Conservation (phyloP, 92 coral and sea anemone genomes). For the Umimayanthus chanpuru region DNA sequence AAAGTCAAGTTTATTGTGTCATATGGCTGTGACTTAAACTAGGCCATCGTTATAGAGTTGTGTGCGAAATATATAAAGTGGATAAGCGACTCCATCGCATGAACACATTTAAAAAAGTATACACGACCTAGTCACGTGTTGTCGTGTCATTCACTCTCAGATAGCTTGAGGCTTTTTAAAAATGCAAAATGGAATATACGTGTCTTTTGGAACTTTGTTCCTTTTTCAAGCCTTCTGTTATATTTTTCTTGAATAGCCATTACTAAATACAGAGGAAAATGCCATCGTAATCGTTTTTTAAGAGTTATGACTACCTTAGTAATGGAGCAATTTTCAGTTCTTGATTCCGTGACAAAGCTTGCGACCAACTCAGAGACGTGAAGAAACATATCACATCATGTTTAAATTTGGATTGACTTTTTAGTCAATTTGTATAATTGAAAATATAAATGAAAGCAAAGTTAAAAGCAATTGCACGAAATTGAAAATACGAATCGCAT, state of each 20-base stretch:
- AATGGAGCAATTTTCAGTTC: not conserved
- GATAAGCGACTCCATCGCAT: not conserved
- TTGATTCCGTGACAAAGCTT: slow-evolving; percentile 19
- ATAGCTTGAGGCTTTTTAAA: not conserved
- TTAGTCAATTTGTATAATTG: not conserved
- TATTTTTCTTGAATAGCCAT: too few species aligned
- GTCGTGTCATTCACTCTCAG: not conserved
- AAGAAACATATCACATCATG: slow-evolving; percentile 18
- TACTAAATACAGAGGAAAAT: not conserved
- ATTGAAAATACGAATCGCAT: not conserved
- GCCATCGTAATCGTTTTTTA: too few species aligned
- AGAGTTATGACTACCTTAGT: too few species aligned
- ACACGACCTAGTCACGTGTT: not conserved
- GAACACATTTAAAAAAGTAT: too few species aligned
- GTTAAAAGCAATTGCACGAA: not conserved
- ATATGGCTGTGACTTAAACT: not conserved
- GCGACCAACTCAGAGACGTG: not conserved
- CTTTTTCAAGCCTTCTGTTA: not conserved
- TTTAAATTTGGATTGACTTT: slow-evolving; percentile 8
- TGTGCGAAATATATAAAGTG: not conserved
- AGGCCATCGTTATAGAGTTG: not conserved
- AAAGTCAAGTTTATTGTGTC: not conserved
- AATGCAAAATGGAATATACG: too few species aligned
- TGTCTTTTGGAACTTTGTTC: not conserved
- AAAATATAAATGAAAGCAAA: not conserved